phyloP scores from a whole-genome alignment of 2,888 invertebrate species.

The Imbricaverruca yamaguchii region DNA sequence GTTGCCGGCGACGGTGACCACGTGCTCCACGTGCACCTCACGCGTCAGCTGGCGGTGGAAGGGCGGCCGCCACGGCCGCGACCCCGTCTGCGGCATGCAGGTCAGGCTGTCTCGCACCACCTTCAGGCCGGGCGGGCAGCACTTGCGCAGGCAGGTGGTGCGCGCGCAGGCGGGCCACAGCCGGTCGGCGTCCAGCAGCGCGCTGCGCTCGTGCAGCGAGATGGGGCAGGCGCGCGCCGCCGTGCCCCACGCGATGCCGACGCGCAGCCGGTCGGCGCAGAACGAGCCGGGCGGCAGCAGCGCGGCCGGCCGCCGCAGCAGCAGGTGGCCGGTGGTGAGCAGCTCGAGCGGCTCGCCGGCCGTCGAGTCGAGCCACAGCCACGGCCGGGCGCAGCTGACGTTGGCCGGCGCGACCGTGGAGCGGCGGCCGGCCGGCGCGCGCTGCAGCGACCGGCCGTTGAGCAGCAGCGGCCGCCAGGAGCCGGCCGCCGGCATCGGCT shows the following conservation, averaged over 20 bases:
- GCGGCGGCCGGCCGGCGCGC: neutral
- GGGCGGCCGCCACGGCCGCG: slow-evolving; percentile 26
- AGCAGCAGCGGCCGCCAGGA: slow-evolving; percentile 5
- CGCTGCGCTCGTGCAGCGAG: neutral
- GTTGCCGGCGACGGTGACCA: slow-evolving; percentile 24
- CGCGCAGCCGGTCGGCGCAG: slow-evolving; percentile 1
- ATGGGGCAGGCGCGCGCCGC: slow-evolving; percentile 1
- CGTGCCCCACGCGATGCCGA: neutral
- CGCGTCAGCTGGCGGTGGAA: slow-evolving; percentile 24
- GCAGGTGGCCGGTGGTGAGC: slow-evolving; percentile 10
- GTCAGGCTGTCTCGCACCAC: neutral
- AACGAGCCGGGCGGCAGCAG: neutral
- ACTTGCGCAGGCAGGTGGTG: slow-evolving; percentile 31
- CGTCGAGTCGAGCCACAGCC: neutral
- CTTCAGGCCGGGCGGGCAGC: slow-evolving; percentile 25
- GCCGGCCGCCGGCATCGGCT: neutral
- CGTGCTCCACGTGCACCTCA: neutral
- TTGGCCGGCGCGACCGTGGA: neutral
- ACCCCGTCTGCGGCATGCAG: slow-evolving; percentile 10
- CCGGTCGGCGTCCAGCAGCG: neutral
- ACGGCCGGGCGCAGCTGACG: neutral
- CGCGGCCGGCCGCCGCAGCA: neutral
- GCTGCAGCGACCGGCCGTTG: neutral
- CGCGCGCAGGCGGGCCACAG: slow-evolving; percentile 24
- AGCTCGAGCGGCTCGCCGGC: neutral